A percentile compares a stretch with the other conserved stretches of the same genome.
Conservation (phyloP, 1,140 invertebrate species). For the Lepidurus couesii region DNA sequence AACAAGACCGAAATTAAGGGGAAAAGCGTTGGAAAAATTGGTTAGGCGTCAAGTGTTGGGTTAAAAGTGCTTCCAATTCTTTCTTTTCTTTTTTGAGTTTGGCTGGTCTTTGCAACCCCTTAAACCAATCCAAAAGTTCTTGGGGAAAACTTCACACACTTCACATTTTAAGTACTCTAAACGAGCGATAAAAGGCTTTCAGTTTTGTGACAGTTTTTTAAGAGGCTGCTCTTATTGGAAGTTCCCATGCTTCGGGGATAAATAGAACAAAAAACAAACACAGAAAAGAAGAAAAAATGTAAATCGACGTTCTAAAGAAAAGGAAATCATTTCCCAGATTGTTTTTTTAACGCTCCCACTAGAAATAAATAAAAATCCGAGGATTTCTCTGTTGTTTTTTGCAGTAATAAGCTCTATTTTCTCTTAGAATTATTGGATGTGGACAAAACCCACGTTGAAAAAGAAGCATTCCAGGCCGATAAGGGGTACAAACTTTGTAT, state of each 20-base stretch:
- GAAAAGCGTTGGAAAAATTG: neutral
- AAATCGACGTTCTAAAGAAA: neutral
- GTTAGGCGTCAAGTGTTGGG: neutral
- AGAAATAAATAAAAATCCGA: neutral
- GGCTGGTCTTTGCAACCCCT: neutral
- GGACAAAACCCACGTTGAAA: neutral
- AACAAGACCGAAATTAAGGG: neutral
- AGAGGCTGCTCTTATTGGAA: neutral
- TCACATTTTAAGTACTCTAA: conserved; percentile 16
- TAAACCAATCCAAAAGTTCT: neutral
- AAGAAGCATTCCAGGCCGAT: neutral
- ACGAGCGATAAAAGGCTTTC: conserved; percentile 4
- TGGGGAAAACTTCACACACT: conserved; percentile 21
- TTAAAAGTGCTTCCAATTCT: neutral
- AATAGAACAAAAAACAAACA: neutral
- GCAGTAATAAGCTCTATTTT: conserved; percentile 5
- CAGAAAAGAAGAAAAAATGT: neutral
- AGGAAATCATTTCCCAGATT: too few species aligned
- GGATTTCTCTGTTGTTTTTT: neutral
- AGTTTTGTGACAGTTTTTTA: conserved; percentile 1
- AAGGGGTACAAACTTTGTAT: conserved; percentile 6
- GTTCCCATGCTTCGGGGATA: neutral
- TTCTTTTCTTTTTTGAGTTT: neutral
- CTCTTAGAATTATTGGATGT: conserved; percentile 6
- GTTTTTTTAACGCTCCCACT: neutral